Evolutionary conservation across 1,140 invertebrate genomes (phyloP).

Genomic region (Galendromus occidentalis): DNA sequence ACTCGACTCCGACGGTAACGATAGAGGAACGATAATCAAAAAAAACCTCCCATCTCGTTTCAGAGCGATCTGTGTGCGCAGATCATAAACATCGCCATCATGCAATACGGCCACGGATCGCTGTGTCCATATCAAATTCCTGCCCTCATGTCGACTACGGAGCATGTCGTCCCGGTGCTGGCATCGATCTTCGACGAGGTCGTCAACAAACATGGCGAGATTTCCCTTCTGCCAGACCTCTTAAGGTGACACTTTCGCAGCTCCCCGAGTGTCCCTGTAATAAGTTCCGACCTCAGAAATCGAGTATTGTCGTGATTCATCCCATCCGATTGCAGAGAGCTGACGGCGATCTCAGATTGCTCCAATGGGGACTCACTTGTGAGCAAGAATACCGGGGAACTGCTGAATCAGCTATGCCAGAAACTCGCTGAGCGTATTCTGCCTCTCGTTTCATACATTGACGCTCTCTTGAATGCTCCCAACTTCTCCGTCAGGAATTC

Average conservation of each 20-base stretch:
- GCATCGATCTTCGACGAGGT: neutral
- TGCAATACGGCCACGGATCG: neutral
- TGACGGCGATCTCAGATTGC: neutral
- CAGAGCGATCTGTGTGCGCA: neutral
- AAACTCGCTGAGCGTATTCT: neutral
- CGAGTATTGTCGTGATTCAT: too few species aligned
- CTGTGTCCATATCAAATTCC: conserved; percentile 1
- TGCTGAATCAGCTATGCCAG: neutral
- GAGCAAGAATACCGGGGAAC: neutral
- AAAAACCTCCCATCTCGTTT: neutral
- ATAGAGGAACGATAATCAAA: too few species aligned
- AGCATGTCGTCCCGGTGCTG: neutral
- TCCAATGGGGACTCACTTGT: neutral
- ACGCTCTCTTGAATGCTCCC: neutral
- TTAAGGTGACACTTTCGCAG: neutral
- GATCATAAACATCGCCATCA: neutral
- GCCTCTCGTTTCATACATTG: neutral
- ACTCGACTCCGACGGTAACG: too few species aligned
- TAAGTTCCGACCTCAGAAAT: too few species aligned
- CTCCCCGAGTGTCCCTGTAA: too few species aligned
- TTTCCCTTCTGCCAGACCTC: neutral
- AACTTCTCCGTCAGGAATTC: neutral
- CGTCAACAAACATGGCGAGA: neutral
- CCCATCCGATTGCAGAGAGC: neutral
- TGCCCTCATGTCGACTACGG: neutral